Base-by-base conservation (phyloP, 2,797 vertebrate genomes). In the Threskiornis aethiopicus region DNA sequence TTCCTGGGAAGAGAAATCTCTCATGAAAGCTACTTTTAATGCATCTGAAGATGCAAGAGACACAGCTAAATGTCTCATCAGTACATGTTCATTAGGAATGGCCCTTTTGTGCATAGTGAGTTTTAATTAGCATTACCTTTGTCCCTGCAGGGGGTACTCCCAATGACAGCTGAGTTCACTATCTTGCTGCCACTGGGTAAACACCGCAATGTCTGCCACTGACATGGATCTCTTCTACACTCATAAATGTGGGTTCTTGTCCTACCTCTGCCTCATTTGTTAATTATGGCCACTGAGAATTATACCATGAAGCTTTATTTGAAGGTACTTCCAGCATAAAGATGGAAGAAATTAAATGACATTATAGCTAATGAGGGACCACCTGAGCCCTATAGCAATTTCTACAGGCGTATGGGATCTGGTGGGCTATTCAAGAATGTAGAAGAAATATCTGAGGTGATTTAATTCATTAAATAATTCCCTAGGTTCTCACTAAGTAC, bases 401-500 rank as follows among this genome's bases (percentile, higher is more conserved):
- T 94, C 67, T 83, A 90, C 59, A 64, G 65, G 59, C 95, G 58
- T 83, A 57, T 51, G 77, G 81, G 92, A 90, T 90, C 86, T 92
- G 16, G 57, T 93, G 84, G 33, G 79, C 41, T 94, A 96, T 84
- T 96, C 81, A 89, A 95, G 80, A 95, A 96, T 61, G 75, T 75
- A 92, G 59, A 89, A 96, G 86, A 96, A 95, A 84, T 92, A 89
- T 91, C 81, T 93, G 81, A 97, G 80, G 59, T 90, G 64, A 93
- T 92, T 90, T 89, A 95, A 95, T 92, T 96, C 71, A 87, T 96
- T 93, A 96, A 90, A 71, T 80, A 92, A 96, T 93, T 93, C 94
- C 94, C 95, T 59, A 78, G 86, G 64, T 90, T 85, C 78, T 91
- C 94, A 78, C 71, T 92, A 89, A 93, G 54, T 87, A 83, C 64